Conservation (phyloP, 2,797 vertebrate genomes). For the Falco cherrug region DNA sequence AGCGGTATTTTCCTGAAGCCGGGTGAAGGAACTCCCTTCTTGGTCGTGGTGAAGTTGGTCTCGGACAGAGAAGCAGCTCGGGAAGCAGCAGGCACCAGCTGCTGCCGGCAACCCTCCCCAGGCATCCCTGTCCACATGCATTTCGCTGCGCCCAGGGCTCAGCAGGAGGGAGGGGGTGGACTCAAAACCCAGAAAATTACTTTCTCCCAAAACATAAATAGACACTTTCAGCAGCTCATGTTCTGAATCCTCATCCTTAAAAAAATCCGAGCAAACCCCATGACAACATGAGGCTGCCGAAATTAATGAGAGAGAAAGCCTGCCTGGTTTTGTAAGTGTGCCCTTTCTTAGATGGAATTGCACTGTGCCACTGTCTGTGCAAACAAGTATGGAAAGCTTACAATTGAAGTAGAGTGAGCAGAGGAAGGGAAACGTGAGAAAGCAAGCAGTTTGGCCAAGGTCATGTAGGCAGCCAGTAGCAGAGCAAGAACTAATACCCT, state of each 20-base stretch:
- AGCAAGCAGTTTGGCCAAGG: not conserved
- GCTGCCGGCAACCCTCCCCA: not conserved
- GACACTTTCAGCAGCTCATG: not conserved
- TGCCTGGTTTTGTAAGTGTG: not conserved
- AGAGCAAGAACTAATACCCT: constrained; percentile 2
- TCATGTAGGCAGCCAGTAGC: not conserved
- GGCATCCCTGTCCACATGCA: not conserved
- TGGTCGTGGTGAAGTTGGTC: not conserved
- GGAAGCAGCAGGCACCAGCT: not conserved
- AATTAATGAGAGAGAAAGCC: not conserved
- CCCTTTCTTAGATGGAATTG: not conserved
- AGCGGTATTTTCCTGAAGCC: not conserved
- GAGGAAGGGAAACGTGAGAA: not conserved
- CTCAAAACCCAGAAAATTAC: not conserved
- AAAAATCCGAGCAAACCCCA: not conserved
- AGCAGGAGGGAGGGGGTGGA: not conserved
- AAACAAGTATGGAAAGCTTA: not conserved
- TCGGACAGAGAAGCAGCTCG: not conserved
- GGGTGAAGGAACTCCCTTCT: not conserved
- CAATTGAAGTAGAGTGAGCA: not conserved
- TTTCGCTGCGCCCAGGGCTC: rapidly evolving
- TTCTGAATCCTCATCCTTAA: not conserved
- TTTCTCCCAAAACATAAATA: not conserved
- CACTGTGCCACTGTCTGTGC: not conserved
- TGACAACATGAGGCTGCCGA: not conserved